A percentile compares a stretch with the other conserved stretches of the same genome.
Evolutionary conservation across 2,797 vertebrate genomes (phyloP).

Genomic region (Hylomyscus alleni): DNA sequence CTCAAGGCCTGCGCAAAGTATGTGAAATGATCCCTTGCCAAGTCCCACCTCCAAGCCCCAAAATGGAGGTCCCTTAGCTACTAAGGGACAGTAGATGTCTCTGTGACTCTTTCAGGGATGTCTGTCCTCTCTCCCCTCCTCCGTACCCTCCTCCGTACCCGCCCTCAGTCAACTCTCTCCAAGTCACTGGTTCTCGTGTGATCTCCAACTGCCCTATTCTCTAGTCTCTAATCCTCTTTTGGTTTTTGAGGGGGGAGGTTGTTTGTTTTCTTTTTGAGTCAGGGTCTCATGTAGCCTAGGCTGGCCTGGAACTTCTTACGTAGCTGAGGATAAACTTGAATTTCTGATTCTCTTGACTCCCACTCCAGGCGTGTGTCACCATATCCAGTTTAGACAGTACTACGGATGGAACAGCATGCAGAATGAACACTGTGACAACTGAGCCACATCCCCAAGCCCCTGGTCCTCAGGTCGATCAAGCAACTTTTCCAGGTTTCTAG

Average conservation of each 20-base stretch:
- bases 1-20: not conserved
- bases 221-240: not conserved
- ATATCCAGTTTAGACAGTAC: not conserved
- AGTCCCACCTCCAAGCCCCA: not conserved
- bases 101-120: not conserved
- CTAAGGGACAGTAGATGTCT: not conserved
- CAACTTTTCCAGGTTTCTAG: not conserved
- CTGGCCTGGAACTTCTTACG: not conserved
- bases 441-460: not conserved
- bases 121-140: not conserved
- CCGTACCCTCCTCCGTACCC: accelerated
- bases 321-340: not conserved
- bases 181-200: not conserved
- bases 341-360: not conserved
- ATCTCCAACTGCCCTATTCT: not conserved
- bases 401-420: not conserved
- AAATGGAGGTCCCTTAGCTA: accelerated
- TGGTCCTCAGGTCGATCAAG: not conserved
- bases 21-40: no score
- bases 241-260: not conserved
- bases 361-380: not conserved
- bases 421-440: not conserved
- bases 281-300: not conserved
- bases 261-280: not conserved
- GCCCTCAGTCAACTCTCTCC: not conserved